These are phyloP conservation scores for Timema podura DNA, from an alignment of 2,888 invertebrate species.

Conservation along the genomic window DNA sequence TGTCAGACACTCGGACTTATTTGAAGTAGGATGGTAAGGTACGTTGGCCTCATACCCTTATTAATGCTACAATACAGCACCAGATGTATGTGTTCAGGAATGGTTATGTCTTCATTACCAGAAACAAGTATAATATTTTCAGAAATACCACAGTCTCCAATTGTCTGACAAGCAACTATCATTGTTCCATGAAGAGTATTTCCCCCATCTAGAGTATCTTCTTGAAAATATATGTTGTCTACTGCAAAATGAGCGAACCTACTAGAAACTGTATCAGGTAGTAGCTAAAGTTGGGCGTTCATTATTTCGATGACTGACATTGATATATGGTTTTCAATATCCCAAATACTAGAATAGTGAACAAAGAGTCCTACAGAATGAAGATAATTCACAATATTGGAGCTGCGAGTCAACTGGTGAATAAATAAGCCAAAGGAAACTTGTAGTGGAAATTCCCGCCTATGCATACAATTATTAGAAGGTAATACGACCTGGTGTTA, in stretches of 20 bases:
- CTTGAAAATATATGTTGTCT: not conserved
- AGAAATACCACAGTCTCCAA: not conserved
- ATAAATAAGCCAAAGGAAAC: no score
- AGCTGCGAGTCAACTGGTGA: constrained; percentile 5
- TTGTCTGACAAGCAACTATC: not conserved
- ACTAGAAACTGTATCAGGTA: not conserved
- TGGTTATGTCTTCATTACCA: not conserved
- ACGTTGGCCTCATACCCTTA: not conserved
- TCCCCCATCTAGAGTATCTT: not conserved
- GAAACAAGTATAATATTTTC: not conserved
- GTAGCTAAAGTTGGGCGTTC: not conserved
- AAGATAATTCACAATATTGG: not conserved
- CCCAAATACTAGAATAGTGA: not conserved
- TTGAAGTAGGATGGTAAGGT: not conserved
- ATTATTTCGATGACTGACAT: not conserved
- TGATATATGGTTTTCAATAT: not conserved
- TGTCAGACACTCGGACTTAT: not conserved
- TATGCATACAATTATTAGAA: not conserved
- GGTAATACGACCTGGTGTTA: not conserved
- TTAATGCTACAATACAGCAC: not conserved
- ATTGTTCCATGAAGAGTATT: not conserved
- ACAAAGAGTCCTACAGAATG: not conserved
- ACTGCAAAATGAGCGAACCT: not conserved
- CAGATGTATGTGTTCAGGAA: not conserved
- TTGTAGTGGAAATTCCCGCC: no score